Evolutionary conservation across 2,888 invertebrate species (phyloP).

Genomic region (Epistrophe grossulariae): DNA sequence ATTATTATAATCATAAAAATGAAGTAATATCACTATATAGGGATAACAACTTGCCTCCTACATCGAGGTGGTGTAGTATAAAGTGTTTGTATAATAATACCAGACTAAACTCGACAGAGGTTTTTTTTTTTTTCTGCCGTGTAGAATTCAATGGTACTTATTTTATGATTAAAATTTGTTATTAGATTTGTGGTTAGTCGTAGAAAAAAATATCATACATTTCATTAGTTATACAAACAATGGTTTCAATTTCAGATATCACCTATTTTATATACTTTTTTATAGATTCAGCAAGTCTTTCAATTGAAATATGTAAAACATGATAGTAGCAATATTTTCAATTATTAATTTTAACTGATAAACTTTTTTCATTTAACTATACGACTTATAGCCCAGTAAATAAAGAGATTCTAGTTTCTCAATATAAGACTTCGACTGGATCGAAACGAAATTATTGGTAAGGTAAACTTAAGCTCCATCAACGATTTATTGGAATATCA

Average conservation of each 20-base stretch:
- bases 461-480: too few species aligned
- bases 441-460: too few species aligned
- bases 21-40: background rate
- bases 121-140: background rate
- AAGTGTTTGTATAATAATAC: background rate
- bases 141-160: background rate
- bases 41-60: background rate
- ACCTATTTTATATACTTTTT: background rate
- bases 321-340: too few species aligned
- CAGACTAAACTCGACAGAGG: background rate
- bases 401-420: too few species aligned
- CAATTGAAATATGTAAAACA: background rate
- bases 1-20: slow-evolving; percentile 30
- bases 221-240: background rate
- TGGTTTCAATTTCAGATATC: background rate
- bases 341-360: too few species aligned
- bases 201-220: background rate
- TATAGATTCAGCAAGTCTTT: background rate
- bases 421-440: too few species aligned
- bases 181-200: background rate
- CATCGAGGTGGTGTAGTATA: background rate
- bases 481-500: too few species aligned
- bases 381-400: too few species aligned
- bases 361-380: too few species aligned
- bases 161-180: background rate